Evolutionary conservation across 2,113 vertebrate genomes (phyloP).

Genomic region (Acanthisitta chloris): DNA sequence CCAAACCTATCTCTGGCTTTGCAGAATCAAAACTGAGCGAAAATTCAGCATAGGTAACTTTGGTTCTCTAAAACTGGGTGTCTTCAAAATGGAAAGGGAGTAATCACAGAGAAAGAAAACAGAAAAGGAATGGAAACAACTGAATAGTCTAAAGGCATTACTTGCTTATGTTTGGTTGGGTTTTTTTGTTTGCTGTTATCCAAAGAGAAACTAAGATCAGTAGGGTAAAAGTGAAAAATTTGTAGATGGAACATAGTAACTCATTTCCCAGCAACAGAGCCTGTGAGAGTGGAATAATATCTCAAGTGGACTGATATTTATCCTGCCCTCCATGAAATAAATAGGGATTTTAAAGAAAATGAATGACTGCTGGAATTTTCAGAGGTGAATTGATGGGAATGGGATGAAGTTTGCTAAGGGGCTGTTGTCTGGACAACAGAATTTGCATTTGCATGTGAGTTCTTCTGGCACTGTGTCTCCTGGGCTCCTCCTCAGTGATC

Average conservation of each 20-base stretch:
- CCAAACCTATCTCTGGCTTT: not conserved
- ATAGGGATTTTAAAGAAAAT: not conserved
- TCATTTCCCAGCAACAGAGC: not conserved
- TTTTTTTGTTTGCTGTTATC: not conserved
- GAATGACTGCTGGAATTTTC: not conserved
- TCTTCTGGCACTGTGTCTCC: not conserved
- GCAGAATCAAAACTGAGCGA: not conserved
- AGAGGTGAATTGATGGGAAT: not conserved
- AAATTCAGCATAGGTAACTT: not conserved
- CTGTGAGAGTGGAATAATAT: not conserved
- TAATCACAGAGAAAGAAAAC: not conserved
- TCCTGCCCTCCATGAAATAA: not conserved
- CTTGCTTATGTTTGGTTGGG: not conserved
- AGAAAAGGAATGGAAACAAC: not conserved
- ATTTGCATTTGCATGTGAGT: not conserved
- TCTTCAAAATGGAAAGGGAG: not conserved
- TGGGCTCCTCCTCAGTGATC: not conserved
- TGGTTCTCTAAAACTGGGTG: not conserved
- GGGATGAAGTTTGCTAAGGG: not conserved
- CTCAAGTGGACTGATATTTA: not conserved
- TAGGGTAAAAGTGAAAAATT: not conserved
- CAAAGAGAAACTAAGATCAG: not conserved
- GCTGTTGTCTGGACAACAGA: not conserved
- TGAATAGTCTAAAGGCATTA: not conserved
- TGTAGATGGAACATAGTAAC: not conserved